These are phyloP conservation scores for Microchirus variegatus DNA, from an alignment of 2,797 vertebrate genomes.

Conservation along the genomic window DNA sequence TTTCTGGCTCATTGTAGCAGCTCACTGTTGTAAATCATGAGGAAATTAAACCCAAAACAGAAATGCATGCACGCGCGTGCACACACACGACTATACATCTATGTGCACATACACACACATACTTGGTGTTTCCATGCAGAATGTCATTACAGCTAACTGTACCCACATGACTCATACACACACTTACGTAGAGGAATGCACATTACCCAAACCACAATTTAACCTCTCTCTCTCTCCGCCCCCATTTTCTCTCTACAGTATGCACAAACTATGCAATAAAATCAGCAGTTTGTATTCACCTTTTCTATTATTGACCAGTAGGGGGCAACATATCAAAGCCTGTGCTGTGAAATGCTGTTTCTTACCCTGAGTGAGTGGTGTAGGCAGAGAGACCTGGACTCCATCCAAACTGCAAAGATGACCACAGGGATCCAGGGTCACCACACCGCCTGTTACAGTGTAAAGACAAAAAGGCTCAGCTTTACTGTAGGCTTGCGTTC, in stretches of 20 bases:
- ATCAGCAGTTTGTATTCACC: conserved; percentile 8
- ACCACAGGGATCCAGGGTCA: conserved; percentile 84
- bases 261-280: conserved; percentile 20
- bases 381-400: conserved; percentile 78
- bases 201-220: conserved; percentile 57
- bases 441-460: conserved; percentile 63
- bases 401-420: conserved; percentile 84
- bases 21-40: conserved; percentile 67
- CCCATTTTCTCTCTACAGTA: conserved; percentile 15
- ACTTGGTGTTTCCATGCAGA: conserved; percentile 29
- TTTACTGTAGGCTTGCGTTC: background rate
- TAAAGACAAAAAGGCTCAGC: conserved; percentile 6
- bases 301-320: conserved; percentile 44
- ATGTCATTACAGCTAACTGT: conserved; percentile 42
- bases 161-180: conserved; percentile 38
- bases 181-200: conserved; percentile 47
- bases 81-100: conserved; percentile 19
- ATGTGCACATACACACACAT: conserved; percentile 14
- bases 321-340: conserved; percentile 48
- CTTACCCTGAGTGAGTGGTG: conserved; percentile 85
- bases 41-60: conserved; percentile 61
- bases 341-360: background rate
- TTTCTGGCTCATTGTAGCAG: conserved; percentile 71
- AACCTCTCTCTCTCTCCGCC: conserved; percentile 15
- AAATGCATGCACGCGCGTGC: no score